These are phyloP conservation scores for Silurus meridionalis DNA, from an alignment of 2,113 vertebrate genomes.

Conservation along the genomic window DNA sequence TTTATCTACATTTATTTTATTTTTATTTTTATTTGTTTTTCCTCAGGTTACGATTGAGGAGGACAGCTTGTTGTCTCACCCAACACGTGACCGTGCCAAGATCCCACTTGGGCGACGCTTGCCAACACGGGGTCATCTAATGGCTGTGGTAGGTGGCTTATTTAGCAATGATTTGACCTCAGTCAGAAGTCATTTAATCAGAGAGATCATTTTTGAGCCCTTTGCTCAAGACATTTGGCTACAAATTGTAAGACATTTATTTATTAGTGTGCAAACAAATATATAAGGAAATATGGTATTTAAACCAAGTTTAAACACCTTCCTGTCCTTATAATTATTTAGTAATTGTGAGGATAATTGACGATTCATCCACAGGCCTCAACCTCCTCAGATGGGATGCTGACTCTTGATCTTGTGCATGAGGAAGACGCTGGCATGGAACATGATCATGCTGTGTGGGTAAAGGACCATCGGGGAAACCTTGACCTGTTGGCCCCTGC, in stretches of 20 bases:
- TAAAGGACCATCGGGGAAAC: constrained; percentile 77
- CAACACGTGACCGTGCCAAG: constrained; percentile 86
- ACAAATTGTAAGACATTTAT: not conserved
- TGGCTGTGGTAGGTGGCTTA: constrained; percentile 82
- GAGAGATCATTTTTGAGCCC: not conserved
- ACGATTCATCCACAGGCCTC: constrained; percentile 76
- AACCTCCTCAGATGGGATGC: constrained; percentile 87
- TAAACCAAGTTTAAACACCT: not conserved
- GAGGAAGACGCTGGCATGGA: constrained; percentile 83
- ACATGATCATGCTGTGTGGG: constrained; percentile 71
- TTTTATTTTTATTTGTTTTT: not conserved
- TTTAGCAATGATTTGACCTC: constrained; percentile 14
- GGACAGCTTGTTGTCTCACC: constrained; percentile 84
- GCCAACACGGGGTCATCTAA: constrained; percentile 87
- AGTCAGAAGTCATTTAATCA: constrained; percentile 11
- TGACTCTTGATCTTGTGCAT: constrained; percentile 91
- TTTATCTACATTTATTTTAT: not conserved
- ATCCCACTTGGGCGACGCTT: constrained; percentile 89
- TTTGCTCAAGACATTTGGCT: not conserved
- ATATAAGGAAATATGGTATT: not conserved
- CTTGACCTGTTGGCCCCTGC: constrained; percentile 70
- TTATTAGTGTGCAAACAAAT: not conserved
- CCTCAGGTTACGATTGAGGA: constrained; percentile 87
- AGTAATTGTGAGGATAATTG: not conserved
- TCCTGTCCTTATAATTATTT: not conserved